Conservation (phyloP, 2,888 invertebrate genomes). For the Conomelus anceps region DNA sequence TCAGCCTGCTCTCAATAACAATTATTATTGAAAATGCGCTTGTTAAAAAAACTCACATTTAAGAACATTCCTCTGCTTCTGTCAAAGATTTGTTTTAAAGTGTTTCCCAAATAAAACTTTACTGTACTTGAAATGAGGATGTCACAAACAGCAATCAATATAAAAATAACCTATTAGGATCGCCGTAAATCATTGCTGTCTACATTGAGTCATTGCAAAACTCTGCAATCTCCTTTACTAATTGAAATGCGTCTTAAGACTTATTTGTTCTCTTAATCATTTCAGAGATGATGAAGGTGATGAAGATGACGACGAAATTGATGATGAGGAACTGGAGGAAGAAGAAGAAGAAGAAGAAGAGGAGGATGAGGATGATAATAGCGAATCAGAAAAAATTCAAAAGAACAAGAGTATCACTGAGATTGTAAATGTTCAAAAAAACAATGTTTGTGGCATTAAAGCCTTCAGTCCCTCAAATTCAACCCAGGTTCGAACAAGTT, state of each 20-base stretch:
- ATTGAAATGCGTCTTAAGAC: neutral
- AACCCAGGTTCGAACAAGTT: conserved; percentile 2
- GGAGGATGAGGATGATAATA: conserved; percentile 25
- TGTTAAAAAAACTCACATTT: too few species aligned
- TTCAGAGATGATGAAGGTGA: conserved; percentile 33
- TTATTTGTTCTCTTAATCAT: neutral
- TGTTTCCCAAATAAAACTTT: too few species aligned
- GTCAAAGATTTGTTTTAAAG: too few species aligned
- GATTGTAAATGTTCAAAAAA: conserved; percentile 10
- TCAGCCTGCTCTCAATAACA: too few species aligned
- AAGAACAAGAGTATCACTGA: conserved; percentile 20
- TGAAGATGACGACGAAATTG: conserved; percentile 27
- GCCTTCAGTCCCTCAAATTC: neutral
- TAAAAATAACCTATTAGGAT: too few species aligned
- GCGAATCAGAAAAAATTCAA: conserved; percentile 21
- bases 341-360: conserved; percentile 28
- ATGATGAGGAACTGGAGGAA: conserved; percentile 28
- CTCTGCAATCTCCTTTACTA: neutral
- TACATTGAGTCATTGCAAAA: neutral
- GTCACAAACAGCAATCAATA: neutral
- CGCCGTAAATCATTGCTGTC: too few species aligned
- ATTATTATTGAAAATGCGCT: too few species aligned
- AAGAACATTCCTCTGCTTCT: too few species aligned
- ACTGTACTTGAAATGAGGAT: too few species aligned
- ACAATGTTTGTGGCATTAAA: neutral